Base-by-base conservation (phyloP, 1,140 invertebrate genomes). In the Drosophila oshimai region DNA sequence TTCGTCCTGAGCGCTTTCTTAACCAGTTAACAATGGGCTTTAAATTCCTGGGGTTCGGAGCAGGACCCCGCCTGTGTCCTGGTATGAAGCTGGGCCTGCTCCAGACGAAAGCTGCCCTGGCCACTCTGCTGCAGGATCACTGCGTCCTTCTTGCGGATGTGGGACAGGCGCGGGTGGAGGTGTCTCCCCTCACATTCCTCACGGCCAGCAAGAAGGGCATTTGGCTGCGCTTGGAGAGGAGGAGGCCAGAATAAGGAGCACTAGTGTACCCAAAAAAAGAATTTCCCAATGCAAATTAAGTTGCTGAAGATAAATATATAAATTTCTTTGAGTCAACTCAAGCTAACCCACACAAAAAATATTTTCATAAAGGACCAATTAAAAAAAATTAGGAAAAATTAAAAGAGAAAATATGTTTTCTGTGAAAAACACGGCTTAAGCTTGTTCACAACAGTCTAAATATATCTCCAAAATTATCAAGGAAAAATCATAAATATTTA, bases 41-140 rank as follows among this genome's bases (percentile, higher is more conserved):
- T 79, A 44, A 92, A 2, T 96, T 93, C 84, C 80, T 96, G 29
- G 93, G 95, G 4, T 96, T 96, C 80, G 95, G 95, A 0, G 93
- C 93, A 31, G 95, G 95, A 3, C 93, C 94, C 0, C 92, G 95
- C 33, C 95, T 95, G 90, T 96, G 95, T 86, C 95, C 95, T 64
- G 95, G 95, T 4, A 92, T 89, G 80, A 64, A 91, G 5, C 92
- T 93, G 61, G 93, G 90, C 0, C 33, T 90, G 6, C 90, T 91
- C 6, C 92, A 93, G 83, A 89, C 91, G 0, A 93, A 93, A 88
- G 77, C 92, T 10, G 92, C 92, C 3, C 49, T 93, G 2, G 84
- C 26, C 0, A 71, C 55, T 0, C 17, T 89, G 0, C 26, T 89
- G 5, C 61, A 39, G 2, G 51, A 73, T 10, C 78, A 76, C 37